A percentile compares a stretch with the other conserved stretches of the same genome.
Conservation (phyloP, 2,888 invertebrate genomes). For the Neoascia interrupta region DNA sequence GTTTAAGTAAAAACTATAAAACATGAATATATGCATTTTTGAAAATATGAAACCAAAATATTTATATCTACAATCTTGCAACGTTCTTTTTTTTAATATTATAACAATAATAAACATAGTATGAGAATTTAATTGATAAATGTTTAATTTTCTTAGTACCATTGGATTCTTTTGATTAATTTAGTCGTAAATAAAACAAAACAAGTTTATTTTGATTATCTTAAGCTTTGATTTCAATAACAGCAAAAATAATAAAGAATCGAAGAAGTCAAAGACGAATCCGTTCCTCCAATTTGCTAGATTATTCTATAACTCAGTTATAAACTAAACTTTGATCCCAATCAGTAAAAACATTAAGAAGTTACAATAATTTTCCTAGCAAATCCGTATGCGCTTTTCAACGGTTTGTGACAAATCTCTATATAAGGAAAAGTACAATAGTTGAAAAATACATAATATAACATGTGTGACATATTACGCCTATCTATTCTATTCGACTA, state of each 20-base stretch:
- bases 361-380: slow-evolving; percentile 13
- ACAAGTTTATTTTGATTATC: slow-evolving; percentile 19
- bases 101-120: slow-evolving; percentile 43
- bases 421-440: slow-evolving; percentile 21
- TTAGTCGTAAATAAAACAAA: slow-evolving; percentile 24
- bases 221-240: slow-evolving; percentile 11
- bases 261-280: slow-evolving; percentile 17
- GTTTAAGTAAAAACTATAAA: slow-evolving; percentile 19
- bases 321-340: slow-evolving; percentile 34
- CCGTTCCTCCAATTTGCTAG: slow-evolving; percentile 5
- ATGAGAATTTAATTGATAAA: slow-evolving; percentile 19
- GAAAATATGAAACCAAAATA: slow-evolving; percentile 19
- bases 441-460: slow-evolving; percentile 31
- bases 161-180: slow-evolving; percentile 57
- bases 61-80: slow-evolving; percentile 45
- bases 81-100: slow-evolving; percentile 18
- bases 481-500: slow-evolving; percentile 41
- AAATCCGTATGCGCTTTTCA: background rate
- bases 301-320: slow-evolving; percentile 5
- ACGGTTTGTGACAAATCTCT: slow-evolving; percentile 56
- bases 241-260: background rate
- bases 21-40: slow-evolving; percentile 10
- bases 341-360: slow-evolving; percentile 35
- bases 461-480: slow-evolving; percentile 18
- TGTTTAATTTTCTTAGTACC: slow-evolving; percentile 48